Evolutionary conservation across 2,888 invertebrate species (phyloP).

Genomic region (Phalangium opilio): DNA sequence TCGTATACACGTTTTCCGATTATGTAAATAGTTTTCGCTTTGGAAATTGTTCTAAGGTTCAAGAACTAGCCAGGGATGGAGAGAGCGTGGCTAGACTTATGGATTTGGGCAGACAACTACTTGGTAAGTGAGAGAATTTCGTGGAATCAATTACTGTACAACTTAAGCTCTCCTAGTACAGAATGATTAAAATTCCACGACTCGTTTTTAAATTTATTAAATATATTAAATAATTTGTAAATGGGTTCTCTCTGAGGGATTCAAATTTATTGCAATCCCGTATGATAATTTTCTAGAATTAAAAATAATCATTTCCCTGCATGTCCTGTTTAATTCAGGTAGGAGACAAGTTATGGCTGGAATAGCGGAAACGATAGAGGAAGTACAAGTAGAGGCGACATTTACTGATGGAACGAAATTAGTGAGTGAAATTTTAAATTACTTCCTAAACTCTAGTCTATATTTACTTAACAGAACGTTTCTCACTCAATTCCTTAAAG

Average conservation of each 20-base stretch:
- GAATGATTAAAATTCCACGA: too few species aligned
- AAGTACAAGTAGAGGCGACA: slow-evolving; percentile 28
- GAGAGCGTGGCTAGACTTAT: slow-evolving; percentile 25
- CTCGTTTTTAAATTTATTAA: too few species aligned
- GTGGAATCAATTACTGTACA: too few species aligned
- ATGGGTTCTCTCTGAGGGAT: too few species aligned
- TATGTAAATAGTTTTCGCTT: not conserved
- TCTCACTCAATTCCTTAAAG: slow-evolving; percentile 16
- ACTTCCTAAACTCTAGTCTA: not conserved
- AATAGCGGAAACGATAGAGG: slow-evolving; percentile 25
- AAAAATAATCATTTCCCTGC: too few species aligned
- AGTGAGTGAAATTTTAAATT: slow-evolving; percentile 20
- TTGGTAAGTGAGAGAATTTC: slow-evolving; percentile 26
- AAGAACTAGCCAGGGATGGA: slow-evolving; percentile 29
- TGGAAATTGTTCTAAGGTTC: slow-evolving; percentile 21
- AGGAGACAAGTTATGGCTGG: slow-evolving; percentile 26
- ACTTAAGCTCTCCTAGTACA: too few species aligned
- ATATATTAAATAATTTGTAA: too few species aligned
- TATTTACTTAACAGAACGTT: slow-evolving; percentile 1
- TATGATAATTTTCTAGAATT: too few species aligned
- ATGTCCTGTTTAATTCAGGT: too few species aligned
- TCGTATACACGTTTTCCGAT: not conserved
- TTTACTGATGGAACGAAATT: slow-evolving; percentile 31
- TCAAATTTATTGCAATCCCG: too few species aligned
- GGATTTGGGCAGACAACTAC: slow-evolving; percentile 25